Base-by-base conservation (phyloP, 1,140 invertebrate species). In the Oscheius sp. region DNA sequence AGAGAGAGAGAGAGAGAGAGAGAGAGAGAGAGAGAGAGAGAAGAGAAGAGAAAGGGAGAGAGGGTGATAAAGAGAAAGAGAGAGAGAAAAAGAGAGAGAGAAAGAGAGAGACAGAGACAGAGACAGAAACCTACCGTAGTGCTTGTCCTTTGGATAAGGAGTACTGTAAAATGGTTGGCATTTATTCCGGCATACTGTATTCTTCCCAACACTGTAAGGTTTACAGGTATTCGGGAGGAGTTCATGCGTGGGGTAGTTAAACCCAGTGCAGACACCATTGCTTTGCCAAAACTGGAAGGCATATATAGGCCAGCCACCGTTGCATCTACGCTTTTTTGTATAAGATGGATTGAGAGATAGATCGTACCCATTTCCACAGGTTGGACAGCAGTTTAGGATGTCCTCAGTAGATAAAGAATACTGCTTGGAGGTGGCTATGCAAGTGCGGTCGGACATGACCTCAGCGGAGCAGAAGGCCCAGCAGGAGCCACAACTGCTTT, bases 61-160 rank as follows among this genome's bases (percentile, higher is more conserved):
- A n/a, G n/a, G n/a, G n/a, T n/a, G n/a, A n/a, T n/a, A n/a, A n/a
- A n/a, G n/a, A n/a, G n/a, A n/a, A n/a, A n/a, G n/a, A n/a, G n/a
- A n/a, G n/a, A n/a, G n/a, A n/a, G n/a, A n/a, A n/a, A n/a, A n/a
- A n/a, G n/a, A n/a, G n/a, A n/a, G n/a, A n/a, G n/a, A n/a, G n/a
- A n/a, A n/a, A n/a, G n/a, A n/a, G n/a, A n/a, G n/a, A n/a, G 84
- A 77, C 28, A 95, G 84, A 1, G 90, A 89, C 82, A 93, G 95
- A 0, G 90, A 4, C 0, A 15, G 10, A 15, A 15, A 10, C 73
- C 89, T 90, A 0, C 90, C 89, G 82, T 95, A 92, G 85, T 96
- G 93, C 82, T 95, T 64, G 1, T 64, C 62, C 13, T 32, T 29
- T 13, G 0, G 13, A 1, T n/a, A 64, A 10, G 15, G 10, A 18